Evolutionary conservation across 2,113 vertebrate genomes (phyloP).

Genomic region (Rafetus swinhoei): DNA sequence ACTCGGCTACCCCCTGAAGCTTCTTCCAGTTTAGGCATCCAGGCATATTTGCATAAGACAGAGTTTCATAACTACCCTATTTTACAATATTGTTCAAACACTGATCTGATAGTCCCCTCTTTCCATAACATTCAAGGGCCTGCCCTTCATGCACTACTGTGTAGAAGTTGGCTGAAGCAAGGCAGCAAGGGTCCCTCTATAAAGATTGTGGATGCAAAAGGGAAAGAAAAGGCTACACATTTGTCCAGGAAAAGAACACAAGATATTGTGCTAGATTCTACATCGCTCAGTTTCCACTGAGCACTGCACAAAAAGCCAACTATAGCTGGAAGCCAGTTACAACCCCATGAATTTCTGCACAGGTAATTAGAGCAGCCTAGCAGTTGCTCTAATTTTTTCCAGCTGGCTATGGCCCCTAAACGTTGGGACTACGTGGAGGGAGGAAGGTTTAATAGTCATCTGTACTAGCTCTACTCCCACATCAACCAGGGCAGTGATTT

Average conservation of each 20-base stretch:
- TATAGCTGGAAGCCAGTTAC: not conserved
- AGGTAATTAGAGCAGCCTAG: not conserved
- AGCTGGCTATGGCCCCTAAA: not conserved
- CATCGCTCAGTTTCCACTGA: not conserved
- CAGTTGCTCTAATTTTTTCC: accelerated
- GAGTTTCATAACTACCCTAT: not conserved
- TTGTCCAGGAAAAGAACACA: not conserved
- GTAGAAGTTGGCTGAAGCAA: not conserved
- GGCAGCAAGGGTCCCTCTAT: not conserved
- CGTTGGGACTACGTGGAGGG: accelerated
- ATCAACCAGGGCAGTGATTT: accelerated
- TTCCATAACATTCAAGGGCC: not conserved
- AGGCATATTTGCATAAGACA: not conserved
- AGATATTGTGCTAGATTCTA: not conserved
- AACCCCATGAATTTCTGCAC: not conserved
- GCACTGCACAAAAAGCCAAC: not conserved
- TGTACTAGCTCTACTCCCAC: not conserved
- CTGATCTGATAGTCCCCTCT: not conserved
- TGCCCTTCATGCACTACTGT: not conserved
- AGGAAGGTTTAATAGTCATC: accelerated
- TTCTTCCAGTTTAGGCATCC: no score
- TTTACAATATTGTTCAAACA: not conserved
- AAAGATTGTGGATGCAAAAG: not conserved
- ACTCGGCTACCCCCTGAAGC: no score
- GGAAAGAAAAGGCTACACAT: not conserved